Evolutionary conservation across 2,797 vertebrate genomes (phyloP).

Genomic region (Squalus acanthias): DNA sequence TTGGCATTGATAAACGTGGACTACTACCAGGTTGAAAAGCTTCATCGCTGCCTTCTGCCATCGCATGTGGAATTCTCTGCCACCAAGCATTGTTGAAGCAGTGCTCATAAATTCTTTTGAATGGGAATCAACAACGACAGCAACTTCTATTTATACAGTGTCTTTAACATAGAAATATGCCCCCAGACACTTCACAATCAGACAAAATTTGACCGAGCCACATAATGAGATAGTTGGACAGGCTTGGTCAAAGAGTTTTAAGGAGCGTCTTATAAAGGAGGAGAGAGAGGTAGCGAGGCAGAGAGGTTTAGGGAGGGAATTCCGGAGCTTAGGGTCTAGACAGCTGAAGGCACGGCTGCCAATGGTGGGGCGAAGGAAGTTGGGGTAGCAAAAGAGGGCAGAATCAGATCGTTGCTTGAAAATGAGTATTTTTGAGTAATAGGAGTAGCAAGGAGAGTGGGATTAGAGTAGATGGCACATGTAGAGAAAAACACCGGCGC

Average conservation of each 20-base stretch:
- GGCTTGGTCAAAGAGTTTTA: neutral
- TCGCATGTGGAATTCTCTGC: too few relatives aligned
- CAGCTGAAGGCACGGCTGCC: neutral
- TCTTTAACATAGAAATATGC: too few relatives aligned
- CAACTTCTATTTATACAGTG: too few relatives aligned
- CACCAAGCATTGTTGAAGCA: too few relatives aligned
- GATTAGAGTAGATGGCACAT: neutral
- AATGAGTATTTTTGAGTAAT: neutral
- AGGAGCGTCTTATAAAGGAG: neutral
- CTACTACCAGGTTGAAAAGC: too few relatives aligned
- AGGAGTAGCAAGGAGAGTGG: neutral
- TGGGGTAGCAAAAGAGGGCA: neutral
- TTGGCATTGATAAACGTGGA: too few relatives aligned
- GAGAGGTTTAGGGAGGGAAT: neutral
- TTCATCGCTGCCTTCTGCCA: too few relatives aligned
- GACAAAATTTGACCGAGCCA: too few relatives aligned
- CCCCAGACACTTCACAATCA: too few relatives aligned
- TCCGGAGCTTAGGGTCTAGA: neutral
- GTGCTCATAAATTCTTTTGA: too few relatives aligned
- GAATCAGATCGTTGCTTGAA: neutral
- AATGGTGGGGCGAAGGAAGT: neutral
- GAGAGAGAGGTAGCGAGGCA: neutral
- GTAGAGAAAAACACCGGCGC: neutral
- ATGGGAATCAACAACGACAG: too few relatives aligned
- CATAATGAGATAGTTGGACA: too few relatives aligned